Base-by-base conservation (phyloP, 2,797 vertebrate genomes). In the Petrocephalus schoutedeni region DNA sequence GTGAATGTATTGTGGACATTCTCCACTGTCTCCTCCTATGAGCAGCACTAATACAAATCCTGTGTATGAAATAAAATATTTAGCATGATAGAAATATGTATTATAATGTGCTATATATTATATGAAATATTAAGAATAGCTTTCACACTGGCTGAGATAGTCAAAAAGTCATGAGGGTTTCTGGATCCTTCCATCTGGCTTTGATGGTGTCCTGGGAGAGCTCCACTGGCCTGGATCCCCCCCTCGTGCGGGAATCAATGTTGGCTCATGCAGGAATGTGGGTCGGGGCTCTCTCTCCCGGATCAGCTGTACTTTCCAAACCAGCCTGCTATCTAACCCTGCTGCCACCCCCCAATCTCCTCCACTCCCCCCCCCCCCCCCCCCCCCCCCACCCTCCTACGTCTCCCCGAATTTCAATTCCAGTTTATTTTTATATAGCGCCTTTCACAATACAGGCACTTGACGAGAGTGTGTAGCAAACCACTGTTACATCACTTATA, bases 201-300 rank as follows among this genome's bases (percentile, higher is more conserved):
- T 54, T 54, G 2, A 49, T 21, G n/a, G 80, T 54, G 1, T 53
- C 21, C 1, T 84, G n/a, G 1, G 21, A 83, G 49, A 51, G 49
- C 51, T 84, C 49, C 19, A n/a, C 51, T 54, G n/a, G 80, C 80
- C 80, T 83, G 90, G 89, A 94, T 93, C 59, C 8, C 21, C 23
- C 61, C 64, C 64, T 23, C 4, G 28, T 83, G 86, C 90, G 91
- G 59, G 93, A 95, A 94, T 93, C 91, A 92, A 92, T 90, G 91
- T 94, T 94, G 95, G 94, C 94, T 94, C 93, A 93, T 94, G 92
- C 92, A 87, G 77, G 87, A 90, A 95, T 95, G 91, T 96, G 93
- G 95, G 95, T 95, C 95, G 94, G 87, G 51, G 90, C 89, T 93
- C 92, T 93, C 92, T 88, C 89, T 16, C 49, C 87, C 88, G 90